phyloP scores from a whole-genome alignment of 2,113 vertebrate species.

The Chroicocephalus ridibundus region DNA sequence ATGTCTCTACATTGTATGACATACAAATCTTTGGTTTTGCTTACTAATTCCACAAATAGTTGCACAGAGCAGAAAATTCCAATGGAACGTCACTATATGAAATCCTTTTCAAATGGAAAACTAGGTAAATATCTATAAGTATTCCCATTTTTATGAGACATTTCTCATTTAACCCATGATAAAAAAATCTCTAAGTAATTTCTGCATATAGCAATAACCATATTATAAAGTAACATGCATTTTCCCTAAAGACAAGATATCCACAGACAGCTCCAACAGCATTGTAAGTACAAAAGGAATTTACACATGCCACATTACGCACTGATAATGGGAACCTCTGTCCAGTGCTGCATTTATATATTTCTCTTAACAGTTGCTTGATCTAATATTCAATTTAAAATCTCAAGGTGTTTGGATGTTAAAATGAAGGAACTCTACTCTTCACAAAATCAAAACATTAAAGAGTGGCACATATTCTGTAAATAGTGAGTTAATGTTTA shows the following conservation, averaged over 20 bases:
- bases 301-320: not conserved
- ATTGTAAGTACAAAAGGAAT: not conserved
- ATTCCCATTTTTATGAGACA: not conserved
- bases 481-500: not conserved
- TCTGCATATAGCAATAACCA: not conserved
- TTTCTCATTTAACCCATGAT: not conserved
- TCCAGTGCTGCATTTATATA: not conserved
- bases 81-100: not conserved
- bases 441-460: not conserved
- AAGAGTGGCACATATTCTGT: not conserved
- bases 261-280: not conserved
- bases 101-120: not conserved
- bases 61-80: not conserved
- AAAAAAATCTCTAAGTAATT: not conserved
- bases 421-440: not conserved
- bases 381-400: not conserved
- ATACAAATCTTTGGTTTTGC: not conserved
- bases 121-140: not conserved
- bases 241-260: not conserved
- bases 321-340: not conserved
- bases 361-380: not conserved
- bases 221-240: not conserved
- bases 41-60: not conserved
- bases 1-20: not conserved
- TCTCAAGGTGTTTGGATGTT: not conserved